Conservation (phyloP, 2,797 vertebrate species). For the Lepilemur septentrionalis region DNA sequence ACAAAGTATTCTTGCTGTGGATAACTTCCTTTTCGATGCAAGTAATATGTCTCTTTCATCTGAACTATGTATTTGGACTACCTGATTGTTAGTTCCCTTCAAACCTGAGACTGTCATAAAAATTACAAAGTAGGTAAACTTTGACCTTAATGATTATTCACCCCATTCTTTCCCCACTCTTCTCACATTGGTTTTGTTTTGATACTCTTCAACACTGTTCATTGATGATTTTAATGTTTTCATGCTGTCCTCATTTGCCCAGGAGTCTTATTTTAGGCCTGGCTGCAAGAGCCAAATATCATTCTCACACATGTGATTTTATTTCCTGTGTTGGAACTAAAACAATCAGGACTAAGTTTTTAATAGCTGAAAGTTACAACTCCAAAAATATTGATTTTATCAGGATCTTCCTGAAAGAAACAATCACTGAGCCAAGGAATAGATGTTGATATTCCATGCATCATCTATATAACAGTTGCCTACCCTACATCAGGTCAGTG, state of each 20-base stretch:
- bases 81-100: not conserved
- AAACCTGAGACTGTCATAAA: not conserved
- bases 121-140: not conserved
- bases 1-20: not conserved
- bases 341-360: slow-evolving; percentile 31
- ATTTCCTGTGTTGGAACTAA: slow-evolving; percentile 32
- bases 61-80: not conserved
- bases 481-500: not conserved
- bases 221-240: not conserved
- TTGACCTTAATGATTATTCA: not conserved
- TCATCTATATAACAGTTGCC: not conserved
- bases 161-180: not conserved
- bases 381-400: not conserved
- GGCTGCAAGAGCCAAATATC: not conserved
- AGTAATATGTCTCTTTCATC: not conserved
- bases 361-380: not conserved
- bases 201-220: not conserved
- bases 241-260: slow-evolving; percentile 3
- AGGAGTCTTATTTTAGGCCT: not conserved
- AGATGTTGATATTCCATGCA: not conserved
- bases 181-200: not conserved
- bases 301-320: slow-evolving; percentile 16
- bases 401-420: not conserved
- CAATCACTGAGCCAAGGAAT: not conserved
- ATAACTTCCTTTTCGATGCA: slow-evolving; percentile 7